Evolutionary conservation across 2,888 invertebrate species (phyloP), one percentile per base, ranked within the genome.

Genomic region (Branchinecta sandiegonensis): DNA sequence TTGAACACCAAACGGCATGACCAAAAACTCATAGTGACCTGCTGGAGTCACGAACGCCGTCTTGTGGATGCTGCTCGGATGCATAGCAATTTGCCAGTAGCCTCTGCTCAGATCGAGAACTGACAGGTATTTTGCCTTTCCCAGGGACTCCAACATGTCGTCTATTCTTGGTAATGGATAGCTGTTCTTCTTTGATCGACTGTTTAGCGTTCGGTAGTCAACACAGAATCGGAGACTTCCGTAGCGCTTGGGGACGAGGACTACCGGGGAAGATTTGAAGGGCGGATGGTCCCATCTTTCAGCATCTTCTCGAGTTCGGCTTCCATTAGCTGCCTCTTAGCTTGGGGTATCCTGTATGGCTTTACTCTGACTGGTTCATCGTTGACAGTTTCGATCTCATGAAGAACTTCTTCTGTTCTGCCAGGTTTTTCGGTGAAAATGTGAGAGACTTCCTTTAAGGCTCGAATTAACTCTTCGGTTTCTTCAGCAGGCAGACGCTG

Each of bases 1-100:
- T 50, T 50, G 56, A 50, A 50, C 12, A 65, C 48, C 23, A 69
- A 46, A 74, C 9, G 73, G 70, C 70, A 74, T 67, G 3, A 70
- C 70, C 2, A 67, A 63, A 13, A 69, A 74, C n/a, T 72, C 67
- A 66, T 63, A 74, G 12, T 73, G 66, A 2, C 73, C 73, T 9
- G 68, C 47, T 17, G 48, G 65, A 5, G 71, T 72, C 9, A 69
- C 68, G 65, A 75, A 73, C 2, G 74, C 73, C 4, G 74, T 74
- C 46, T 73, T 74, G 1, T 70, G 48, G 37, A 66, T 70, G 23
- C 72, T 72, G 37, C 70, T 66, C n/a, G 71, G 70, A 8, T 65
- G 71, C 10, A 76, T 46, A 7, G 70, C 66, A 12, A 73, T 67
- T 65, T 73, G 73, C 68, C 72, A 73, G 67, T 72, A 75, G n/a